Conservation (phyloP, 2,888 invertebrate species). For the Noctua janthe region DNA sequence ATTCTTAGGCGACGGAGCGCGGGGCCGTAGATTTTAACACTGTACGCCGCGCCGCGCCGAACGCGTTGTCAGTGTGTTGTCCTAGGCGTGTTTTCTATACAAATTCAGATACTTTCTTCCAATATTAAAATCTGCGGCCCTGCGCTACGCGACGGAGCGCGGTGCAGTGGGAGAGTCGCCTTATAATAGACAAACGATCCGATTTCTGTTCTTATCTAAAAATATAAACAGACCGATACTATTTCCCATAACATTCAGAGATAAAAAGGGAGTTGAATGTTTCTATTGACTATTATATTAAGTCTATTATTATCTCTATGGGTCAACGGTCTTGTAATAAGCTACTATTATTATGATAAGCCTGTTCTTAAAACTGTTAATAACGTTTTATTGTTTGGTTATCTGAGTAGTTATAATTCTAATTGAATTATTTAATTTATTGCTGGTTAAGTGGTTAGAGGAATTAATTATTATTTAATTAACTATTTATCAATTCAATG, state of each 20-base stretch:
- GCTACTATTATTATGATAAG: slow-evolving; percentile 42
- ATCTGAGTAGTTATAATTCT: slow-evolving; percentile 23
- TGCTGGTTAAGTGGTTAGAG: background rate
- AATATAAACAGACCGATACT: slow-evolving; percentile 28
- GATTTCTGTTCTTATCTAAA: slow-evolving; percentile 31
- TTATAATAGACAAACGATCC: background rate
- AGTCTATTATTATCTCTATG: slow-evolving; percentile 46
- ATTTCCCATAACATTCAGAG: slow-evolving; percentile 24
- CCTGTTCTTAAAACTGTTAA: slow-evolving; percentile 41
- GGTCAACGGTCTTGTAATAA: slow-evolving; percentile 56
- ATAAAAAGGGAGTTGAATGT: slow-evolving; percentile 61
- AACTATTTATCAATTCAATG: too few relatives aligned
- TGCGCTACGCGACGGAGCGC: too few relatives aligned
- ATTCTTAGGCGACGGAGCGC: too few relatives aligned
- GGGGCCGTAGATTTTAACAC: too few relatives aligned
- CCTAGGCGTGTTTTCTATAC: too few relatives aligned
- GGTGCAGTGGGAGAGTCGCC: too few relatives aligned
- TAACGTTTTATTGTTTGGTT: slow-evolving; percentile 38
- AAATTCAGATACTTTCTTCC: too few relatives aligned
- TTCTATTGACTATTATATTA: slow-evolving; percentile 46
- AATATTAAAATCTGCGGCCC: too few relatives aligned
- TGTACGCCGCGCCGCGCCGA: too few relatives aligned
- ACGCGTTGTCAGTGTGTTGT: too few relatives aligned
- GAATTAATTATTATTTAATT: background rate
- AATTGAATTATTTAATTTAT: slow-evolving; percentile 26